These are phyloP conservation scores for Glaucomys volans DNA, from an alignment of 2,113 vertebrate genomes.

Conservation along the genomic window DNA sequence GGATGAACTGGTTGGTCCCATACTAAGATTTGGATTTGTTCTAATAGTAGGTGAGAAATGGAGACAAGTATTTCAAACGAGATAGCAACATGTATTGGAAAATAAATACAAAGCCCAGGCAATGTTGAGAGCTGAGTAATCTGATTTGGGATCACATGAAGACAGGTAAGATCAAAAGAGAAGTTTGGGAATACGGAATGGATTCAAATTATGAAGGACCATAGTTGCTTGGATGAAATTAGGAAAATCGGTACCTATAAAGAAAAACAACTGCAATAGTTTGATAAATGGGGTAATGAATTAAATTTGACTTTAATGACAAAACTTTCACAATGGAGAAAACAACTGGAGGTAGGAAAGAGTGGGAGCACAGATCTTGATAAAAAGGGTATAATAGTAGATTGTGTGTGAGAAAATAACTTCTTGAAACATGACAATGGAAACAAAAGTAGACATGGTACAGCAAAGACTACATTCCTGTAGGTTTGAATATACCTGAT, in stretches of 20 bases:
- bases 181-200: neutral
- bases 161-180: neutral
- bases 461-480: neutral
- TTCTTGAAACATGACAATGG: neutral
- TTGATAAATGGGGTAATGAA: neutral
- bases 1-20: neutral
- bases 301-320: neutral
- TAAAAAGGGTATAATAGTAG: neutral
- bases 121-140: neutral
- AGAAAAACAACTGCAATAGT: neutral
- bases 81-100: neutral
- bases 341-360: neutral
- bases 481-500: neutral
- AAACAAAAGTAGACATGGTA: neutral
- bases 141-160: neutral
- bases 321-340: neutral
- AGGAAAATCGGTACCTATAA: neutral
- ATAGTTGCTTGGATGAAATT: neutral
- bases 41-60: neutral
- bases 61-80: neutral
- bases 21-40: neutral
- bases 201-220: neutral
- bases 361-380: fast-evolving
- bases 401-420: neutral
- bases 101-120: neutral